A percentile compares a stretch with the other conserved stretches of the same genome.
These are phyloP conservation scores for Autographa gamma DNA, from an alignment of 2,888 invertebrate species.

Conservation along the genomic window DNA sequence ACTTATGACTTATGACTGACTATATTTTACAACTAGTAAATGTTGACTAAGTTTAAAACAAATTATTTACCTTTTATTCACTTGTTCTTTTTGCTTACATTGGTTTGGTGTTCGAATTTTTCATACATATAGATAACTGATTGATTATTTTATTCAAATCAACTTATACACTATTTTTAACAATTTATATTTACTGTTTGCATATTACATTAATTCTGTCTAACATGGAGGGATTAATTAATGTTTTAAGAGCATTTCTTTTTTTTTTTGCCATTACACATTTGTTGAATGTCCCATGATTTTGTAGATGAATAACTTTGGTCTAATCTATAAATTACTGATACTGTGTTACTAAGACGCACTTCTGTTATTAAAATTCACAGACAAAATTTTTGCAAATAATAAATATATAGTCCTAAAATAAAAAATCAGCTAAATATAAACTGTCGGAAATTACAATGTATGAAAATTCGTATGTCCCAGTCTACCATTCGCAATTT, in stretches of 20 bases:
- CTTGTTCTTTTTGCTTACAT: too few species aligned
- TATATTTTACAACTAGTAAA: too few species aligned
- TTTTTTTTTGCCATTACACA: background rate
- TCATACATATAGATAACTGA: too few species aligned
- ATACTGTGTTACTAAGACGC: background rate
- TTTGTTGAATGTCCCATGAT: conserved; percentile 1
- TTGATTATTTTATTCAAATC: too few species aligned
- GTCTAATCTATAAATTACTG: background rate
- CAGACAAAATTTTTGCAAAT: background rate
- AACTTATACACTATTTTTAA: too few species aligned
- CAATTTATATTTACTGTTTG: too few species aligned
- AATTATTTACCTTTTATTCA: too few species aligned
- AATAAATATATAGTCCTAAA: background rate
- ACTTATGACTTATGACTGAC: too few species aligned
- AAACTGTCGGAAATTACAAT: conserved; percentile 5
- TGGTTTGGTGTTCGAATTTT: too few species aligned
- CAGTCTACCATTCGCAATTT: conserved; percentile 7
- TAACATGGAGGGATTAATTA: too few species aligned
- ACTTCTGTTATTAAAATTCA: background rate
- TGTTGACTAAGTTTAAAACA: too few species aligned
- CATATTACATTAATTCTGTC: too few species aligned
- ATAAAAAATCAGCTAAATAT: conserved; percentile 9
- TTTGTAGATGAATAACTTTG: background rate
- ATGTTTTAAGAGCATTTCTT: background rate
- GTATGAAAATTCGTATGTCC: conserved; percentile 12